Evolutionary conservation across 2,113 vertebrate genomes (phyloP).

Genomic region (Manacus vitellinus): DNA sequence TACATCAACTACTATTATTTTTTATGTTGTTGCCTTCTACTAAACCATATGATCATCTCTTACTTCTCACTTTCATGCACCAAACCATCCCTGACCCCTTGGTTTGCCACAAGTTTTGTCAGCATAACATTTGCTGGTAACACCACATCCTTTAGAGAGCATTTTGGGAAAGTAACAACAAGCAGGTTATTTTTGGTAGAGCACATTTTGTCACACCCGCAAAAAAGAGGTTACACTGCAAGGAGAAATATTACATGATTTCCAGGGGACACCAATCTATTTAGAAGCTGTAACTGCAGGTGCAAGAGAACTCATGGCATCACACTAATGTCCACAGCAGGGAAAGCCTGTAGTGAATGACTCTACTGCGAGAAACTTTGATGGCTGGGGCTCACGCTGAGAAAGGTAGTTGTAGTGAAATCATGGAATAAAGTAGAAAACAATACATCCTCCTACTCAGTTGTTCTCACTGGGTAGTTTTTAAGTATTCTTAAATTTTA

Average conservation of each 20-base stretch:
- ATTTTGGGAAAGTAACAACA: neutral
- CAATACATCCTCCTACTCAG: neutral
- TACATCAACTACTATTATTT: neutral
- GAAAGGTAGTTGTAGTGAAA: neutral
- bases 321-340: neutral
- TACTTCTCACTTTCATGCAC: neutral
- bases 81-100: neutral
- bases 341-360: neutral
- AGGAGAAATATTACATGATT: neutral
- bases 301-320: neutral
- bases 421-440: slow-evolving; percentile 9
- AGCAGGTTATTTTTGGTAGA: neutral
- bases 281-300: neutral
- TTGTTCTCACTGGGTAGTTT: neutral
- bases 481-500: slow-evolving; percentile 15
- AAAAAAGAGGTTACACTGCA: neutral
- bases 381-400: neutral
- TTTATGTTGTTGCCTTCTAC: neutral
- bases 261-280: neutral
- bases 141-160: neutral
- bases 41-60: neutral
- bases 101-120: neutral
- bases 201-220: neutral
- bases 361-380: neutral
- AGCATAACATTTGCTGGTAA: neutral